These are phyloP conservation scores for Oligia latruncula DNA, from an alignment of 2,888 invertebrate species.

Conservation along the genomic window DNA sequence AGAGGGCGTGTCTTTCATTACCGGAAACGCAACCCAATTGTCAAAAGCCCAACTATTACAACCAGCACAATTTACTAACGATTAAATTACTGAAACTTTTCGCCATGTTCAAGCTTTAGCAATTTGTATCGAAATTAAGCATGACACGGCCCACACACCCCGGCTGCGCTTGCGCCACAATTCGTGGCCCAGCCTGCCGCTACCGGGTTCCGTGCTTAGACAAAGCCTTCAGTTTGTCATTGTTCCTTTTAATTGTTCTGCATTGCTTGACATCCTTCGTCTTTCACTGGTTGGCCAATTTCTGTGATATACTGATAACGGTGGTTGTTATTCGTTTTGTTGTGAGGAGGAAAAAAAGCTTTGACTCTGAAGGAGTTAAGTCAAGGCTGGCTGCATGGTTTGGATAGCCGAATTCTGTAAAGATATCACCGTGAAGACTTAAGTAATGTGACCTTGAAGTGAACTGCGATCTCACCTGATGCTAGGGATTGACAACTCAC, in stretches of 20 bases:
- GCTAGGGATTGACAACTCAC: not conserved
- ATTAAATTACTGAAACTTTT: constrained; percentile 57
- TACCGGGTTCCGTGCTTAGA: constrained; percentile 73
- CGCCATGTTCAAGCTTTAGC: constrained; percentile 59
- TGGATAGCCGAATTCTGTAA: not conserved
- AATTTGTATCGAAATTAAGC: constrained; percentile 67
- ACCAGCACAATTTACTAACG: constrained; percentile 26
- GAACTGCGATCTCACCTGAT: no score
- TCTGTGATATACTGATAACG: constrained; percentile 50
- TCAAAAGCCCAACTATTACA: constrained; percentile 24
- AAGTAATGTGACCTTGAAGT: not conserved
- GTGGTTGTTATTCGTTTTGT: constrained; percentile 3
- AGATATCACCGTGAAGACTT: not conserved
- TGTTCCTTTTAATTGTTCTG: constrained; percentile 71
- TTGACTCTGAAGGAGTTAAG: not conserved
- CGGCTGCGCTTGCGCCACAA: constrained; percentile 63
- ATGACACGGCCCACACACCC: constrained; percentile 65
- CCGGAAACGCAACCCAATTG: constrained; percentile 40
- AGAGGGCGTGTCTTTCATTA: constrained; percentile 29
- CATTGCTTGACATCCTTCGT: constrained; percentile 67
- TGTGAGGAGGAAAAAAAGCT: constrained; percentile 8
- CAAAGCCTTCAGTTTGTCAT: constrained; percentile 70
- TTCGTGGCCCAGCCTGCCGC: constrained; percentile 64
- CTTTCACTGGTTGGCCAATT: constrained; percentile 68
- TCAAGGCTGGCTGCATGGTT: not conserved